These are phyloP conservation scores for Oncorhynchus keta DNA, from an alignment of 2,113 vertebrate species.

Conservation along the genomic window DNA sequence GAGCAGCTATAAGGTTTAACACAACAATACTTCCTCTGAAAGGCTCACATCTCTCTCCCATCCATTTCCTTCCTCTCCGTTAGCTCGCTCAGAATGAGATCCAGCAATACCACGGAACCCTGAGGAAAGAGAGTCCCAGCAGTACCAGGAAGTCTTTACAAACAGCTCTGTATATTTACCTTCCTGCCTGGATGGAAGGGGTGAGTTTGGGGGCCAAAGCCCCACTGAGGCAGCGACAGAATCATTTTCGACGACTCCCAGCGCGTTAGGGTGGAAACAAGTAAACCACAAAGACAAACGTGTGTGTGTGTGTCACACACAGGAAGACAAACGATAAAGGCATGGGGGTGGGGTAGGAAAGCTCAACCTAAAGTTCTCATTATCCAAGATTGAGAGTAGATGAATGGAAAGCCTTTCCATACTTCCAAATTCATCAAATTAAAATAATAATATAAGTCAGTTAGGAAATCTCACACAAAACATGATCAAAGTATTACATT, in stretches of 20 bases:
- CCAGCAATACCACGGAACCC: conserved; percentile 6
- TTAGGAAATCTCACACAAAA: neutral
- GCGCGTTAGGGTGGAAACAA: conserved; percentile 11
- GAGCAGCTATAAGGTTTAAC: neutral
- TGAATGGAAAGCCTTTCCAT: too few species aligned
- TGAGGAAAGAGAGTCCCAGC: conserved; percentile 11
- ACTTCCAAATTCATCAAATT: too few species aligned
- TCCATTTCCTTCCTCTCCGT: conserved; percentile 28
- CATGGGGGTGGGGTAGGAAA: conserved; percentile 31
- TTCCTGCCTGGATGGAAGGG: conserved; percentile 59
- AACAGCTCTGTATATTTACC: conserved; percentile 46
- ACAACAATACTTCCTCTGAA: neutral
- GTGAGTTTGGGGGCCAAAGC: conserved; percentile 33
- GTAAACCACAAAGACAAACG: conserved; percentile 24
- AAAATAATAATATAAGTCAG: conserved; percentile 17
- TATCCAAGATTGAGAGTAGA: too few species aligned
- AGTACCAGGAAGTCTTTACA: conserved; percentile 42
- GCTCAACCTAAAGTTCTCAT: conserved; percentile 6
- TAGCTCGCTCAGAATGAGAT: conserved; percentile 10
- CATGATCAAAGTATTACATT: too few species aligned
- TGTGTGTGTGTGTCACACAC: conserved; percentile 10
- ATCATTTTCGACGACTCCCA: conserved; percentile 48
- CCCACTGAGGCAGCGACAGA: conserved; percentile 40
- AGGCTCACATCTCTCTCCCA: conserved; percentile 49
- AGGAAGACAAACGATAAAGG: neutral